phyloP scores from a whole-genome alignment of 2,797 vertebrate genomes.

The Heterohyrax brucei region DNA sequence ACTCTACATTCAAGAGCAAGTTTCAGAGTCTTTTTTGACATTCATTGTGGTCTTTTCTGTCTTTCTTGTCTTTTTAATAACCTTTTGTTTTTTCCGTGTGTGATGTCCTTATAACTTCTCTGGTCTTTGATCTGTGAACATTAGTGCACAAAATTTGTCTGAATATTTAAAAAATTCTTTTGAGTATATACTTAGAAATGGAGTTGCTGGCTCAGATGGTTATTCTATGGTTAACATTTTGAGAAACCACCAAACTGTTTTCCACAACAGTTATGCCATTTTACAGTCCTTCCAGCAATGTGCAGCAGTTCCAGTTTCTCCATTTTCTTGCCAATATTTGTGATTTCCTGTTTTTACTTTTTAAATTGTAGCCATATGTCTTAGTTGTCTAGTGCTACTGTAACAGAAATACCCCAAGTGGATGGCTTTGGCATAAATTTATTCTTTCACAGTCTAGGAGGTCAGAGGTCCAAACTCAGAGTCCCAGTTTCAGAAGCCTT shows the following conservation, averaged over 20 bases:
- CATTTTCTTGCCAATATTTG: background rate
- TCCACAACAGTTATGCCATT: background rate
- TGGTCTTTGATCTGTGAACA: background rate
- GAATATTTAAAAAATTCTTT: background rate
- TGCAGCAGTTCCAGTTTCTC: background rate
- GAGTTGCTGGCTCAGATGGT: background rate
- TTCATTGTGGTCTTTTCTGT: no score
- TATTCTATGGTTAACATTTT: background rate
- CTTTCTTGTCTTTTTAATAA: no score
- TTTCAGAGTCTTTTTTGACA: no score
- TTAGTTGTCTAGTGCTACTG: no score
- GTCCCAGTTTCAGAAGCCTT: no score
- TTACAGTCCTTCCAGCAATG: background rate
- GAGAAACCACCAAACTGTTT: background rate
- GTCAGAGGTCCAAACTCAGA: no score
- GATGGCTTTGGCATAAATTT: no score
- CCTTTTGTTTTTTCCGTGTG: no score
- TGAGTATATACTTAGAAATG: background rate
- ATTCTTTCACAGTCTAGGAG: no score
- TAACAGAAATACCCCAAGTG: no score
- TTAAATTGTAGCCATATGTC: background rate
- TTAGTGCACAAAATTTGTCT: background rate
- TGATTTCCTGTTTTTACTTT: background rate
- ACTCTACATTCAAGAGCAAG: no score
- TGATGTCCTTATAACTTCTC: no score